Evolutionary conservation across 2,113 vertebrate genomes (phyloP).

Genomic region (Narcine bancroftii): DNA sequence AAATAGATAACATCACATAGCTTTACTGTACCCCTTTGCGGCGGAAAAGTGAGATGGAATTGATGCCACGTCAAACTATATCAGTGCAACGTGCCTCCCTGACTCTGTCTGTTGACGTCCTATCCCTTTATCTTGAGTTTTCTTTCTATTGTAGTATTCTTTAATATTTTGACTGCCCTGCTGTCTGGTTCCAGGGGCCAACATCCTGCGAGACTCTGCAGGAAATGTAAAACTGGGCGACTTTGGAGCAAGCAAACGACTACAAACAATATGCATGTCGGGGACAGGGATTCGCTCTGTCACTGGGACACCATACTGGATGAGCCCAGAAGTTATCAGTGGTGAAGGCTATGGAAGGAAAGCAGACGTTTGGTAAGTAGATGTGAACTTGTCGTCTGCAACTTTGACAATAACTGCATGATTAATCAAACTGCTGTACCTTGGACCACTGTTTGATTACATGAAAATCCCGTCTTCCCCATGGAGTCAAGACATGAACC

Average conservation of each 20-base stretch:
- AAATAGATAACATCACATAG: no score
- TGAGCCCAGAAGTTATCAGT: constrained; percentile 95
- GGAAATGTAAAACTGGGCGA: constrained; percentile 94
- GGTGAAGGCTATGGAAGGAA: constrained; percentile 91
- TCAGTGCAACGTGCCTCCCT: no score
- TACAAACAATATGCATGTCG: constrained; percentile 95
- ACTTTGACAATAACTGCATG: not conserved
- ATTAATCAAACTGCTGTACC: not conserved
- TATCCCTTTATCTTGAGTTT: not conserved
- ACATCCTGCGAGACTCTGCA: constrained; percentile 85
- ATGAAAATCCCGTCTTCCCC: not conserved
- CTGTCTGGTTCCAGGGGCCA: constrained; percentile 67
- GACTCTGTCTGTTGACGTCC: not conserved
- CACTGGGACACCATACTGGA: constrained; percentile 93
- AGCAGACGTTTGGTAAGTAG: constrained; percentile 81
- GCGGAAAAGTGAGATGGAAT: not conserved
- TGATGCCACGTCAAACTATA: not conserved
- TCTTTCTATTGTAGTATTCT: not conserved
- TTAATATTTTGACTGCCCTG: not conserved
- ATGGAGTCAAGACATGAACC: not conserved
- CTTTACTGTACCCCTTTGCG: no score
- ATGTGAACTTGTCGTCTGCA: not conserved
- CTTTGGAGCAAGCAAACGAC: constrained; percentile 88
- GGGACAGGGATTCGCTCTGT: constrained; percentile 84
- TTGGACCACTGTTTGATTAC: not conserved